These are phyloP conservation scores for Orestias chungarensis DNA, from an alignment of 2,797 vertebrate genomes.

Conservation along the genomic window DNA sequence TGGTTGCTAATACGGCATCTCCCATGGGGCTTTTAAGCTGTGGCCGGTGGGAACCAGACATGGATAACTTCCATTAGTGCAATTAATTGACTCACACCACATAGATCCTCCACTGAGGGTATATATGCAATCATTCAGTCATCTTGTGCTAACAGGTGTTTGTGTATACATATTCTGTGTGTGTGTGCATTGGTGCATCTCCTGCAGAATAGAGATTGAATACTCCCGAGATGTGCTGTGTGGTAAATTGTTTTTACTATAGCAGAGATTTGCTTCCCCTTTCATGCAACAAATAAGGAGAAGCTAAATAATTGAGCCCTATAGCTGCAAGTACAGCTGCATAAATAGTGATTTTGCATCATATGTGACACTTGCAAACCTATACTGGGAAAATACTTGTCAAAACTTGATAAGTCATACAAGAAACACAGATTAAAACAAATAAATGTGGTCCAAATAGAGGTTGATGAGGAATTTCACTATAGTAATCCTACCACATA, in stretches of 20 bases:
- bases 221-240: slow-evolving; percentile 49
- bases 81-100: slow-evolving; percentile 45
- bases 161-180: neutral
- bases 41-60: slow-evolving; percentile 43
- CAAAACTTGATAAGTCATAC: neutral
- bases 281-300: slow-evolving; percentile 38
- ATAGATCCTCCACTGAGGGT: slow-evolving; percentile 12
- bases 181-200: slow-evolving; percentile 5
- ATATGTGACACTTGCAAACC: slow-evolving; percentile 18
- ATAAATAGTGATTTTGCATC: neutral
- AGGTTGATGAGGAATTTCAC: slow-evolving; percentile 1
- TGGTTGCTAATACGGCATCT: slow-evolving; percentile 28
- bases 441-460: neutral
- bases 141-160: neutral
- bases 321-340: slow-evolving; percentile 3
- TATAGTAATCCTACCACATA: neutral
- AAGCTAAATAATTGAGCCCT: slow-evolving; percentile 16
- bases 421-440: neutral
- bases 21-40: slow-evolving; percentile 46
- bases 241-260: slow-evolving; percentile 62
- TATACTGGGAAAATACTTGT: slow-evolving; percentile 4
- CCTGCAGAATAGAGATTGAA: slow-evolving; percentile 32
- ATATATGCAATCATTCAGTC: slow-evolving; percentile 10
- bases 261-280: slow-evolving; percentile 49
- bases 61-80: slow-evolving; percentile 58